These are phyloP conservation scores for Andrena dorsata DNA, from an alignment of 2,888 invertebrate genomes.

Conservation along the genomic window DNA sequence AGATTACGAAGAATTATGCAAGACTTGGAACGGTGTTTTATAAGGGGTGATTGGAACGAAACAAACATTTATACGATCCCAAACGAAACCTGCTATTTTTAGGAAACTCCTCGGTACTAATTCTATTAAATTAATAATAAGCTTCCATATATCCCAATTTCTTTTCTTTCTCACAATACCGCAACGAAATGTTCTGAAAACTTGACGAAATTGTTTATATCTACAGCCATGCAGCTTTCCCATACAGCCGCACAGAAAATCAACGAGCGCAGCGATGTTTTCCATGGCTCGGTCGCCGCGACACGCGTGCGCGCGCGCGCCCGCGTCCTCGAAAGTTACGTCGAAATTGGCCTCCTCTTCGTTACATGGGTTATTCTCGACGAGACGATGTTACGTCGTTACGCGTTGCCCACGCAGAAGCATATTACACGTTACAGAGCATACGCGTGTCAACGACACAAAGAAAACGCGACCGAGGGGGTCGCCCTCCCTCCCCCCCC, in stretches of 20 bases:
- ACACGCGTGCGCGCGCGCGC: slow-evolving; percentile 12
- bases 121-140: not conserved
- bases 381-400: slow-evolving; percentile 51
- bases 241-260: slow-evolving; percentile 26
- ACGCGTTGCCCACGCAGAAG: slow-evolving; percentile 53
- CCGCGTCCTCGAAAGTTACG: slow-evolving; percentile 55
- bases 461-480: slow-evolving; percentile 48
- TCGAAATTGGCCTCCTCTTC: slow-evolving; percentile 55
- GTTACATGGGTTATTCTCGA: slow-evolving; percentile 59
- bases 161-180: not conserved
- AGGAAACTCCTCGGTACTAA: slow-evolving; percentile 1
- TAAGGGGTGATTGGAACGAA: slow-evolving; percentile 7
- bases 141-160: too few species aligned
- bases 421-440: slow-evolving; percentile 54
- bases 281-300: not conserved
- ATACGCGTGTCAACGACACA: slow-evolving; percentile 67
- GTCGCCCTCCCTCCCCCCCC: too few species aligned
- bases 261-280: slow-evolving; percentile 39
- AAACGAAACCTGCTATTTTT: slow-evolving; percentile 24
- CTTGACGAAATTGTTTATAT: slow-evolving; percentile 33
- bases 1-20: slow-evolving; percentile 56
- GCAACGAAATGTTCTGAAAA: slow-evolving; percentile 5
- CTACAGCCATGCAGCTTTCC: slow-evolving; percentile 34
- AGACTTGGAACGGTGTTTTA: slow-evolving; percentile 22
- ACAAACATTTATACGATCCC: slow-evolving; percentile 4